Base-by-base conservation (phyloP, 64 coral and sea anemone species). In the Actinia tenebrosa region DNA sequence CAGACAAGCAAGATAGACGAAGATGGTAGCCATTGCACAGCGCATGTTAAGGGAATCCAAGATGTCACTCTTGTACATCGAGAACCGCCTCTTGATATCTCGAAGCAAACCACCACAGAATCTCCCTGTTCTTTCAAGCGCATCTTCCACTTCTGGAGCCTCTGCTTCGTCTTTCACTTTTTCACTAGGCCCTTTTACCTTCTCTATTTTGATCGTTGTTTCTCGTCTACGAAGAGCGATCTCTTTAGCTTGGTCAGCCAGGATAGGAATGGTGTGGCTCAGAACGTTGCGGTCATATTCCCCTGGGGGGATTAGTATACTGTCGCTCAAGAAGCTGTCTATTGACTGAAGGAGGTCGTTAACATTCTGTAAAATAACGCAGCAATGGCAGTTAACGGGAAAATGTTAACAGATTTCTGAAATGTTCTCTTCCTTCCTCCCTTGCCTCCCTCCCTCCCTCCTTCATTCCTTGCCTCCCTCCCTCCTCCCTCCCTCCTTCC, bases 1-100 rank as follows among this genome's bases (percentile, higher is more conserved):
- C 4, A 99, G 90, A 59, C 93, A 99, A 22, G 97, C 97, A 27
- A 99, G 89, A 58, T 99, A 99, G 17, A 99, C 93, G 69, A 99
- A 89, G 52, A 99, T 95, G 11, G 94, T 92, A 26, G 97, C 89
- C 14, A 89, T 89, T 7, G 91, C 71, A 75, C 93, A 93, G 37
- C 91, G 97, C 2, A 92, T 64, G 44, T 99, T 89, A 0, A 99
- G 92, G 2, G 97, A 90, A 37, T 99, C 97, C 78, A 78, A 93
- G 59, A 99, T 92, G 56, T 99, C 97, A 22, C 93, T 95, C 4
- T 72, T 55, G 47, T 99, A 99, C 47, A 85, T 27, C 5, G 97
- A 84, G 27, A 86, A 88, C 2, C 97, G 86, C 46, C 89, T 80
- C 85, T 93, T 95, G 5, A 99, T 45, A 75, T 99, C 97, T 42